A percentile compares a stretch with the other conserved stretches of the same genome.
phyloP scores from a whole-genome alignment of 2,113 vertebrate species.

The Procavia capensis region DNA sequence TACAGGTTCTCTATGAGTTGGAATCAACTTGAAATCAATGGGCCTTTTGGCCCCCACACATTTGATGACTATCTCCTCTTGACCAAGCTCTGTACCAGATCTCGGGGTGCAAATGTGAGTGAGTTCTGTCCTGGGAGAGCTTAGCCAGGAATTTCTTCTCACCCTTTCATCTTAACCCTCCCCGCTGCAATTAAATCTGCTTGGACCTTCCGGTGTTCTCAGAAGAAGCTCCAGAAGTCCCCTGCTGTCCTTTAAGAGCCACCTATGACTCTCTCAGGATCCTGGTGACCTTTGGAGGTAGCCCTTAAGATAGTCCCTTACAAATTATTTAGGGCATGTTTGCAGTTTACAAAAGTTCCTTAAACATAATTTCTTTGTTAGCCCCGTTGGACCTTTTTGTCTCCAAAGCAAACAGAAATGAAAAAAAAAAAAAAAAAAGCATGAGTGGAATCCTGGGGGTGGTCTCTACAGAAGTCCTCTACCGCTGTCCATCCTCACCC shows the following conservation, averaged over 20 bases:
- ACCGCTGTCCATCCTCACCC: no score
- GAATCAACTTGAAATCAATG: no score
- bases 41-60: background rate
- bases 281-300: background rate
- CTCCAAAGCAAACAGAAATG: background rate
- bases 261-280: background rate
- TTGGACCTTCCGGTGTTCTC: background rate
- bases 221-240: background rate
- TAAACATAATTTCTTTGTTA: background rate
- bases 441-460: background rate
- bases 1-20: no score
- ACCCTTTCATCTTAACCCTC: background rate
- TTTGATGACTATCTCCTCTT: background rate
- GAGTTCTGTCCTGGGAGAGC: background rate
- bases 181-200: background rate
- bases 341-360: background rate
- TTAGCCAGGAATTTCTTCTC: background rate
- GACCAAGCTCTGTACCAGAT: background rate
- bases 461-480: background rate
- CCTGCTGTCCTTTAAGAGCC: background rate
- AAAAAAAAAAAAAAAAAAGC: background rate
- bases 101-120: background rate
- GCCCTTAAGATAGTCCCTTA: background rate
- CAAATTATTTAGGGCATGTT: background rate
- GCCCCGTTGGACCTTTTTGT: background rate